A percentile compares a stretch with the other conserved stretches of the same genome.
Evolutionary conservation across 2,113 vertebrate species (phyloP).

Genomic region (Zosterops borbonicus): DNA sequence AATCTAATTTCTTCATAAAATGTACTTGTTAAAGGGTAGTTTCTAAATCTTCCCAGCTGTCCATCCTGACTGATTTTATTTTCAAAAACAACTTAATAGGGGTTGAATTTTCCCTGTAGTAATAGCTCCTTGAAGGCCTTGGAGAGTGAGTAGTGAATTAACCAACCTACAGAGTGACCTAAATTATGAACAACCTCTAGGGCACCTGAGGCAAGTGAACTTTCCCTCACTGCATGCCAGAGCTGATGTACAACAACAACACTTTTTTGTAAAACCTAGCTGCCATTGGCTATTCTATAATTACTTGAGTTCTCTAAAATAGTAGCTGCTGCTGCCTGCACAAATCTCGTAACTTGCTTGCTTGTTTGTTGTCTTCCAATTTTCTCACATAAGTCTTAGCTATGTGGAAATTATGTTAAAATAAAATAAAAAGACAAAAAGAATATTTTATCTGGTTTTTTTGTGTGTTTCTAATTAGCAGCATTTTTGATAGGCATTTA

Average conservation of each 20-base stretch:
- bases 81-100: background rate
- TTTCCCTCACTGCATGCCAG: background rate
- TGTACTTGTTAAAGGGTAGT: background rate
- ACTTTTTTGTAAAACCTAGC: background rate
- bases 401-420: background rate
- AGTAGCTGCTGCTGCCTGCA: background rate
- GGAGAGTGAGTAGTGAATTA: background rate
- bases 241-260: background rate
- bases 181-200: background rate
- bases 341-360: background rate
- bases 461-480: background rate
- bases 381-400: background rate
- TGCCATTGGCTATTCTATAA: background rate
- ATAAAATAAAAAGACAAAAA: background rate
- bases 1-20: slow-evolving; percentile 23
- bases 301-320: background rate
- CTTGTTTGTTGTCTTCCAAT: background rate
- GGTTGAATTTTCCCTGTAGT: slow-evolving; percentile 2
- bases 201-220: background rate
- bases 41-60: slow-evolving; percentile 20
- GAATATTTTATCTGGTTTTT: background rate
- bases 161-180: background rate
- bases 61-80: slow-evolving; percentile 30
- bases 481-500: background rate
- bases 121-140: background rate